Base-by-base conservation (phyloP, 2,113 vertebrate genomes). In the Syngnathoides biaculeatus region DNA sequence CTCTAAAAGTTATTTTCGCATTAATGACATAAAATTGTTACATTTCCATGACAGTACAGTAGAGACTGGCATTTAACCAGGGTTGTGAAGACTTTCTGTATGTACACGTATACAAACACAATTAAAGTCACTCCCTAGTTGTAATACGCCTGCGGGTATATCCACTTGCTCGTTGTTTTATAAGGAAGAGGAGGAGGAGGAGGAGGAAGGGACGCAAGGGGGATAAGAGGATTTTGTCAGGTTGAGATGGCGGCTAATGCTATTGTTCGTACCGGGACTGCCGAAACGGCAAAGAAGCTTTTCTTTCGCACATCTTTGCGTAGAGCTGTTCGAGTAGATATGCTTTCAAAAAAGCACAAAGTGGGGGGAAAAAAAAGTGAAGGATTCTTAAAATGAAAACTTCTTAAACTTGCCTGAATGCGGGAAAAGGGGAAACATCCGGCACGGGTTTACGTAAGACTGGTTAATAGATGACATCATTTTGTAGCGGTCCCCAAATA, bases 161-260 rank as follows among this genome's bases (percentile, higher is more conserved):
- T 43, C 2, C 60, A 43, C 22, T 22, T 26, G 82, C 81, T 80
- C 80, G 79, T 86, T 89, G 84, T 86, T 90, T 86, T 89, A 87
- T 13, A 42, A 39, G 22, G n/a, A 45, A n/a, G 12, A 40, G 38
- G 9, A 15, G 38, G 35, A 39, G 35, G 27, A n/a, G 57, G 12
- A 52, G 8, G 20, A 11, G 20, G 48, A 20, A 11, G 20, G 47
- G 47, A 48, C 5, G 19, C 45, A 65, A 75, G 76, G 75, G 71
- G 79, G 85, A 88, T 90, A 89, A 90, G 86, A 88, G 86, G 89
- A 88, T 89, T 89, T 87, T 75, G 85, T 83, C 82, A 88, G 86
- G 81, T 88, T 86, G 83, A 87, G 81, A 86, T 86, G 83, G 75
- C 80, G 68, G 63, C 84, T 88, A 89, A 88, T 86, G 78, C 86